Conservation (phyloP, 2,888 invertebrate species). For the Leucophora obtusa region DNA sequence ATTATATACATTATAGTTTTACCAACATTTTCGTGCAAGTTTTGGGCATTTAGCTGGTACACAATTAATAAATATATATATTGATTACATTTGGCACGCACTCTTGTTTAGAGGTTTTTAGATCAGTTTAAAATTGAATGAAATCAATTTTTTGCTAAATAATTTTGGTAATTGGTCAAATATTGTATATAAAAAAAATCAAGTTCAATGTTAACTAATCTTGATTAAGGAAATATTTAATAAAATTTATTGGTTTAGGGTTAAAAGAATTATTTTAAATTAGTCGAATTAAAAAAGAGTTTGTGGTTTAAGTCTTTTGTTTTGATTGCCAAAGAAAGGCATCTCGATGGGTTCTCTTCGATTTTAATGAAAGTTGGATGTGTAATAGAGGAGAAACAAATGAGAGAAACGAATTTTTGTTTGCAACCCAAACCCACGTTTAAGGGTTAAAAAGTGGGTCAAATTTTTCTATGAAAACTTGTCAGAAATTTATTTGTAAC, state of each 20-base stretch:
- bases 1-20: constrained; percentile 20
- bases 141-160: not conserved
- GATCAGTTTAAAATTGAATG: constrained; percentile 3
- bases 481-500: too few species aligned
- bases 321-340: too few species aligned
- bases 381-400: too few species aligned
- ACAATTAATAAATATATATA: not conserved
- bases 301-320: not conserved
- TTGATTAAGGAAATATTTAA: constrained; percentile 30
- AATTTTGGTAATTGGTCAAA: not conserved
- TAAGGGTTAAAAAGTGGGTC: too few species aligned
- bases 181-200: constrained; percentile 12
- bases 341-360: too few species aligned
- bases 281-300: not conserved
- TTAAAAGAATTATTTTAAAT: not conserved
- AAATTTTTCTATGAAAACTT: too few species aligned
- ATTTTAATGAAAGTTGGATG: too few species aligned
- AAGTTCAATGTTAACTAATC: constrained; percentile 36
- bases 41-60: constrained; percentile 12
- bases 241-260: not conserved
- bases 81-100: constrained; percentile 55
- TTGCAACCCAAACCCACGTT: too few species aligned
- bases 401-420: too few species aligned
- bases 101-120: constrained; percentile 12
- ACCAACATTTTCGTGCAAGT: constrained; percentile 2